Evolutionary conservation across 2,113 vertebrate genomes (phyloP).

Genomic region (Chaenogobius annularis): DNA sequence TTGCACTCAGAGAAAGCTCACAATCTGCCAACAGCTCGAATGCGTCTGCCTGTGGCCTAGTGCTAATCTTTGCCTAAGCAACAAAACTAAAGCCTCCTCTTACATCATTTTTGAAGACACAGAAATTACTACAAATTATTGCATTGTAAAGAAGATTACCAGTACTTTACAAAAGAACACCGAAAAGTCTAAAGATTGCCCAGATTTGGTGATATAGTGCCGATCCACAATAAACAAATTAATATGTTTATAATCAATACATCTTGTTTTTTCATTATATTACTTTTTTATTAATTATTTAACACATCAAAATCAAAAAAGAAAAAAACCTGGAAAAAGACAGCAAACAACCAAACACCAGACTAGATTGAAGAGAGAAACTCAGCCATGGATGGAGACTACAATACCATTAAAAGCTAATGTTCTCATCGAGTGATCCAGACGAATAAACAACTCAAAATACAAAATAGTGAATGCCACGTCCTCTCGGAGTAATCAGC

Average conservation of each 20-base stretch:
- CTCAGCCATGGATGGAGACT: conserved; percentile 55
- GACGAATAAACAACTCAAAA: conserved; percentile 57
- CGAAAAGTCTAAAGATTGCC: background rate
- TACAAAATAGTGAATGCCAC: conserved; percentile 66
- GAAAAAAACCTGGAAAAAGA: background rate
- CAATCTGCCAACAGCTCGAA: conserved; percentile 73
- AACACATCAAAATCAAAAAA: too few relatives aligned
- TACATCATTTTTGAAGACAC: conserved; percentile 60
- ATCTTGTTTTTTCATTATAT: background rate
- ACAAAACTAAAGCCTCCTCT: conserved; percentile 54
- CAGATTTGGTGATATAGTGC: background rate
- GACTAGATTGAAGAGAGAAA: conserved; percentile 30
- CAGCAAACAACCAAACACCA: background rate
- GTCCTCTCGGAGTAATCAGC: conserved; percentile 72
- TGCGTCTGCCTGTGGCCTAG: conserved; percentile 62
- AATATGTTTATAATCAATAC: background rate
- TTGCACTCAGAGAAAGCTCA: conserved; percentile 73
- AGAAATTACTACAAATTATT: conserved; percentile 53
- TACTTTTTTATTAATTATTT: background rate
- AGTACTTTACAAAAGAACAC: conserved; percentile 36
- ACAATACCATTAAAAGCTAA: conserved; percentile 52
- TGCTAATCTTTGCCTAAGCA: conserved; percentile 64
- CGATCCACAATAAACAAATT: background rate
- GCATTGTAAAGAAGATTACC: conserved; percentile 58
- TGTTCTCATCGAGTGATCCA: conserved; percentile 32